Percentiles rank a stretch among this genome's conserved stretches.
Evolutionary conservation across 1,140 invertebrate genomes (phyloP).

Genomic region (Papilio machaon): DNA sequence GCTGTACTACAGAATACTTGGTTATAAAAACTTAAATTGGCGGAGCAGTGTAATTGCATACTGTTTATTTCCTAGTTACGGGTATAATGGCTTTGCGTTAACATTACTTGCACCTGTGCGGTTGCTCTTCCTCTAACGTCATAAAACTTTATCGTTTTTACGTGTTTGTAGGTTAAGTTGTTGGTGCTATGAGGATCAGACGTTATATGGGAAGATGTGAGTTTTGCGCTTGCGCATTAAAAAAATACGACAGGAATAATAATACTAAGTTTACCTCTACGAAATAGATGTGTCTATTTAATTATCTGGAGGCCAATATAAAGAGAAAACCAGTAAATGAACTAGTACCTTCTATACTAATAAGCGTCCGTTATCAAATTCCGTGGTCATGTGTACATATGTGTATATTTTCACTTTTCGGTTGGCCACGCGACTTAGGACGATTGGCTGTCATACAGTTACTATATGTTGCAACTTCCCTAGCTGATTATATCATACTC

Average conservation of each 20-base stretch:
- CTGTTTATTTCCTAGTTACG: constrained; percentile 56
- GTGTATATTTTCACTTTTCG: too few relatives aligned
- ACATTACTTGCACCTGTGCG: constrained; percentile 42
- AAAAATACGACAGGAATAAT: too few relatives aligned
- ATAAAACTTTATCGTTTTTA: constrained; percentile 33
- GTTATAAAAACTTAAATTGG: constrained; percentile 44
- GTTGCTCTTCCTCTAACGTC: constrained; percentile 1
- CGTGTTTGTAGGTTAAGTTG: constrained; percentile 3
- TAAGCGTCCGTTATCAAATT: background rate
- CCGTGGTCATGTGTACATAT: background rate
- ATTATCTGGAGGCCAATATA: too few relatives aligned
- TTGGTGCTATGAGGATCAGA: background rate
- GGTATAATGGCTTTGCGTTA: constrained; percentile 53
- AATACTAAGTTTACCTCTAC: too few relatives aligned
- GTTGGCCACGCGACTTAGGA: too few relatives aligned
- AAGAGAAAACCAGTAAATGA: too few relatives aligned
- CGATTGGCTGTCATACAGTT: too few relatives aligned
- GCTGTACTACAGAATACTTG: background rate
- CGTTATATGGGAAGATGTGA: background rate
- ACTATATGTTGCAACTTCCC: too few relatives aligned
- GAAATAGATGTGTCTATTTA: too few relatives aligned
- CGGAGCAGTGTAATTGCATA: constrained; percentile 46
- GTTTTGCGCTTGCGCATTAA: too few relatives aligned
- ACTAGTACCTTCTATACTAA: background rate
- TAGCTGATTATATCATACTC: too few relatives aligned